A percentile compares a stretch with the other conserved stretches of the same genome.
Conservation (phyloP, 2,888 invertebrate genomes). For the Chrysotoxum bicinctum region DNA sequence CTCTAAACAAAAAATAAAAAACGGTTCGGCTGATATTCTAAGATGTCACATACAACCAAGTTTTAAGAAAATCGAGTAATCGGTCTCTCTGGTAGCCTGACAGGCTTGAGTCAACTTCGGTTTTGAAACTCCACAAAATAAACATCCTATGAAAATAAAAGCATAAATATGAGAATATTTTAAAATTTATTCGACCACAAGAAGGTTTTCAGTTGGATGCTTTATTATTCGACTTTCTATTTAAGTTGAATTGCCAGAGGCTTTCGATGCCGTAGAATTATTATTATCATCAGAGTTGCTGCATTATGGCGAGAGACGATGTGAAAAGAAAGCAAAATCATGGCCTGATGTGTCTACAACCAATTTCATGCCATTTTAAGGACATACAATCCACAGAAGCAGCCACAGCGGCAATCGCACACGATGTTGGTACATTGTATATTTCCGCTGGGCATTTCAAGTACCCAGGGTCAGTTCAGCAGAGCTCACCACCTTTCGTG, state of each 20-base stretch:
- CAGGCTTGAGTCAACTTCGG: no score
- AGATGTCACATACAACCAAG: no score
- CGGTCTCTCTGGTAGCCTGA: no score
- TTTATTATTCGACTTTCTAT: constrained; percentile 1
- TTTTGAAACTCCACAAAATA: no score
- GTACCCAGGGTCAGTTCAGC: constrained; percentile 25
- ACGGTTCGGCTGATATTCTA: no score
- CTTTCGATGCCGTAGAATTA: constrained; percentile 37
- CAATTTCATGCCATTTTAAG: constrained; percentile 22
- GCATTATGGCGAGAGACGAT: constrained; percentile 44
- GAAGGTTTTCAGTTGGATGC: background rate
- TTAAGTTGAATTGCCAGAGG: constrained; percentile 25
- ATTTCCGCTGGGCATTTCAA: constrained; percentile 42
- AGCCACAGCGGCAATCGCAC: constrained; percentile 27
- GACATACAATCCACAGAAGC: constrained; percentile 24
- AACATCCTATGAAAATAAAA: no score
- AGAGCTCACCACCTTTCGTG: constrained; percentile 9
- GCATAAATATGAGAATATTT: no score
- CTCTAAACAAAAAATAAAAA: no score
- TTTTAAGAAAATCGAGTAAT: no score
- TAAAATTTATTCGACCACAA: constrained; percentile 5
- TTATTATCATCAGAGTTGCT: constrained; percentile 14
- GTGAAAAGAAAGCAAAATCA: constrained; percentile 38
- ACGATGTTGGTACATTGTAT: constrained; percentile 18
- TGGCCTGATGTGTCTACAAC: background rate